Evolutionary conservation across 2,113 vertebrate genomes (phyloP).

Genomic region (Hyaena hyaena): DNA sequence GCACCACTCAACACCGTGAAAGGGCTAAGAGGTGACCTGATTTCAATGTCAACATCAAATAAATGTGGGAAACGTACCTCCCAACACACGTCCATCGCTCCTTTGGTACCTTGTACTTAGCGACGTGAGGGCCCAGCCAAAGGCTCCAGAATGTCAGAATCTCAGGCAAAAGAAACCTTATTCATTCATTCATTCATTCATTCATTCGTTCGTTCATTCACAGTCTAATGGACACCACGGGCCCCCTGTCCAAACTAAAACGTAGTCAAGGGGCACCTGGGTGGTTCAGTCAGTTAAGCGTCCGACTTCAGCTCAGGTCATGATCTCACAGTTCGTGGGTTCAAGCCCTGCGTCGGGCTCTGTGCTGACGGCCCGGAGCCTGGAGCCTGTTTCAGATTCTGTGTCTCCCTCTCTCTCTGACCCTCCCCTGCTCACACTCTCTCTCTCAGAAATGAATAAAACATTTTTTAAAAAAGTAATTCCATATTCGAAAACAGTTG

Average conservation of each 20-base stretch:
- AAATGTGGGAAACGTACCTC: not conserved
- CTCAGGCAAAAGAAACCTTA: not conserved
- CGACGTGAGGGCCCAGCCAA: not conserved
- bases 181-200: not conserved
- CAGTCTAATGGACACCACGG: fast-evolving
- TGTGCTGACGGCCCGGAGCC: no score
- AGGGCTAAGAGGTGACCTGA: not conserved
- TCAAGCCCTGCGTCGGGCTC: no score
- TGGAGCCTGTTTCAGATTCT: no score
- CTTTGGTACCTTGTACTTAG: not conserved
- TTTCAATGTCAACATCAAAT: not conserved
- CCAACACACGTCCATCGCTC: not conserved
- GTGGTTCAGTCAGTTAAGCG: no score
- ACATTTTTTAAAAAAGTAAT: not conserved
- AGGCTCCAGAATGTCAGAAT: not conserved
- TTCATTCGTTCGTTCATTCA: not conserved
- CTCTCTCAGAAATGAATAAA: no score
- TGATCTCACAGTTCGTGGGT: no score
- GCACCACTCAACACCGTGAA: no score
- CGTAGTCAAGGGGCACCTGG: not conserved
- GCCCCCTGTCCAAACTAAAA: no score
- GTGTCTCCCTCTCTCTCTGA: no score
- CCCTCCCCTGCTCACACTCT: no score
- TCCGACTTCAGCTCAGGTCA: no score
- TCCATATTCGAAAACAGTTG: not conserved